A percentile compares a stretch with the other conserved stretches of the same genome.
phyloP scores from a whole-genome alignment of 2,888 invertebrate genomes.

The Julus scandinavius region DNA sequence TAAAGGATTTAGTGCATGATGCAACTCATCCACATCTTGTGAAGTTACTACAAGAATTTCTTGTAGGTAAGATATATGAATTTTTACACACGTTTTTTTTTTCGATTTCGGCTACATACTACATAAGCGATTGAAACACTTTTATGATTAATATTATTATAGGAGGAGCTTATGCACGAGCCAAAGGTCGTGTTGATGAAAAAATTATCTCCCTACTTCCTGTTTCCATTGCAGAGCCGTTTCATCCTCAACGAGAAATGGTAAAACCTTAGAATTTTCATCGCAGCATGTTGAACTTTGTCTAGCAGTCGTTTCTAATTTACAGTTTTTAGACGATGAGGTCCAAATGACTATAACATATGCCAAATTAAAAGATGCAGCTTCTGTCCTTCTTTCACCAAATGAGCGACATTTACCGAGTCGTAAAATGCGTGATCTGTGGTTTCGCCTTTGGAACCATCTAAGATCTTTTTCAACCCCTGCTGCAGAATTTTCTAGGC shows the following conservation, averaged over 20 bases:
- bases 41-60: conserved; percentile 81
- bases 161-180: conserved; percentile 47
- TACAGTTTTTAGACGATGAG: conserved; percentile 28
- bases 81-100: too few relatives aligned
- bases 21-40: conserved; percentile 74
- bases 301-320: neutral
- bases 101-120: conserved; percentile 61
- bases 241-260: conserved; percentile 5
- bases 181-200: neutral
- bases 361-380: conserved; percentile 54
- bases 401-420: conserved; percentile 86
- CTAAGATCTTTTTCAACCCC: conserved; percentile 70
- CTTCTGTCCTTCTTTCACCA: conserved; percentile 84
- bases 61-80: conserved; percentile 80
- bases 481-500: conserved; percentile 68
- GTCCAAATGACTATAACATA: conserved; percentile 51
- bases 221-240: conserved; percentile 30
- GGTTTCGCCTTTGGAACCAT: conserved; percentile 81
- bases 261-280: neutral
- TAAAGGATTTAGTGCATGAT: conserved; percentile 64
- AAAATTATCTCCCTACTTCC: conserved; percentile 41
- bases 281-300: neutral
- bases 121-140: neutral
- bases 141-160: neutral
- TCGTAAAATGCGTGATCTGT: conserved; percentile 75